Base-by-base conservation (phyloP, 2,888 invertebrate species). In the Parascotia fuliginaria region DNA sequence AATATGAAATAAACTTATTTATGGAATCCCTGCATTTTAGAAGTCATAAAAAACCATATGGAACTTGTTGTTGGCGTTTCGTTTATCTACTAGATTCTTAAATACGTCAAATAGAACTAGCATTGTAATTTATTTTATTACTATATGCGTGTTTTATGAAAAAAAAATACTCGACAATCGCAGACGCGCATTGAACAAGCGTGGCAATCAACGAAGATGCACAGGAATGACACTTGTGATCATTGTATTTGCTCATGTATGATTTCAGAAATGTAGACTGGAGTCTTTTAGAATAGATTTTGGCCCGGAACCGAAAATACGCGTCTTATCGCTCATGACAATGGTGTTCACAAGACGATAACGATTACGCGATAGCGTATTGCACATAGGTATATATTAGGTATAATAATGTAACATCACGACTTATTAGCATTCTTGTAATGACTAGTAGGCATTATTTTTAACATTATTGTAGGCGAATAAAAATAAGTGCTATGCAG, bases 1-100 rank as follows among this genome's bases (percentile, higher is more conserved):
- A n/a, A 13, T 13, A 31, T 2, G 7, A 7, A 7, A 33, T 33
- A 2, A 33, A 33, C 14, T 33, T 7, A 19, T 19, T 11, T 11
- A 60, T 62, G 62, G 47, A 73, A 77, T 59, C 82, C 78, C 71
- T 79, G 57, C 34, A 36, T 68, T 77, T 79, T 81, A 77, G 71
- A 79, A 85, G 83, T 85, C 85, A 81, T 89, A 86, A 87, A 87
- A 85, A 24, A 83, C 77, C 79, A 81, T 83, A 85, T 84, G 81
- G 81, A 83, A 83, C 78, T 73, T 88, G 87, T 86, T 86, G 85
- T 80, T 82, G 85, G 80, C 73, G 73, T 75, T 65, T 74, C 69
- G 62, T 70, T 69, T 64, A 63, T 70, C 44, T 43, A 40, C 37
- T 42, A 44, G 43, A 49, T 52, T 47, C 15, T 16, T 33, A 34